Evolutionary conservation across 2,797 vertebrate genomes (phyloP).

Genomic region (Aphelocoma californica): DNA sequence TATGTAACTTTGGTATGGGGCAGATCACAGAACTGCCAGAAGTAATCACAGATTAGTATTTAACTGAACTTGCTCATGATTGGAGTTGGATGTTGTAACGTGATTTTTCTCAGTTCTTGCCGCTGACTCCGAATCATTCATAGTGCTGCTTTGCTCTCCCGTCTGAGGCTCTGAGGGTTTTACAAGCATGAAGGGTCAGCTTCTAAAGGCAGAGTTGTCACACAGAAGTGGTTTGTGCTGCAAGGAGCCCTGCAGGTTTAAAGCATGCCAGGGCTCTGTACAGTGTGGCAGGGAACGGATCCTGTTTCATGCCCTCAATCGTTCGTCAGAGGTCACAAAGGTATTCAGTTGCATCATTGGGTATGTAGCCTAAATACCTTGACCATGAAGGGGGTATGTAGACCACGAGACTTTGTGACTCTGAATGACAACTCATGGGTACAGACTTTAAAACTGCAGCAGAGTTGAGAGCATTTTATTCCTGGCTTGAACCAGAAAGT

Average conservation of each 20-base stretch:
- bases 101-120: neutral
- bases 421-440: slow-evolving; percentile 5
- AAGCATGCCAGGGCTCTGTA: slow-evolving; percentile 4
- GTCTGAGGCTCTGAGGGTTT: neutral
- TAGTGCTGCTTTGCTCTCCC: neutral
- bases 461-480: neutral
- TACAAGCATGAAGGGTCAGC: neutral
- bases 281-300: slow-evolving; percentile 21
- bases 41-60: neutral
- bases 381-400: slow-evolving; percentile 53
- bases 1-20: slow-evolving; percentile 20
- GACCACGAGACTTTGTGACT: slow-evolving; percentile 25
- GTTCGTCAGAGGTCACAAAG: slow-evolving; percentile 33
- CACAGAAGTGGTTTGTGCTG: neutral
- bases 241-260: slow-evolving; percentile 9
- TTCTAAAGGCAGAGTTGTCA: neutral
- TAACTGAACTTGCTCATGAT: neutral
- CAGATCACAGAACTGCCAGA: neutral
- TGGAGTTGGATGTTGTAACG: neutral
- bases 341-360: slow-evolving; percentile 55
- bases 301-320: slow-evolving; percentile 21
- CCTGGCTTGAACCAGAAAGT: neutral
- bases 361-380: slow-evolving; percentile 51
- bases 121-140: neutral
- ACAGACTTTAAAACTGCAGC: slow-evolving; percentile 10